Evolutionary conservation across 1,140 invertebrate species (phyloP), one percentile per base, ranked within the genome.

Genomic region (Tribolium madens): DNA sequence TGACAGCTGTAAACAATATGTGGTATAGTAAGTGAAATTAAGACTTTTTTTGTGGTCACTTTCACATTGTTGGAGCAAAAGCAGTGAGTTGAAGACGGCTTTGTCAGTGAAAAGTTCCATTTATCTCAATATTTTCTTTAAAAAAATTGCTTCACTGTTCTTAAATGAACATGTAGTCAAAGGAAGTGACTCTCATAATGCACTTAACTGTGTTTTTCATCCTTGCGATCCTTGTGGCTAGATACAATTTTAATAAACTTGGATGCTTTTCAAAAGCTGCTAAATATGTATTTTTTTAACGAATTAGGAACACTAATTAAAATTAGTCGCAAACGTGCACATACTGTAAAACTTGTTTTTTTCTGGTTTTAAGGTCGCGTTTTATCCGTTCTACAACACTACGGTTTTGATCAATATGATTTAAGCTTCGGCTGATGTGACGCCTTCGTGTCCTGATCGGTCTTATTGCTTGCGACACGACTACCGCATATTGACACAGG

Each of bases 401-500:
- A 60, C 3, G 26, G 31, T 31, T 46, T 4, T 72, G 70, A 72
- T 72, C 70, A 33, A 72, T 71, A 71, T 71, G 36, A 71, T 52
- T 72, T 50, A 52, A 72, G 47, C 50, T 21, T 33, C 46, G 18
- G 18, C 17, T 14, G 47, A 31, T 18, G 70, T 52, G 70, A 72
- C 47, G 46, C 70, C 21, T 10, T 52, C 46, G 47, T 33, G 26
- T 64, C 57, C 57, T 64, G 57, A 64, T 64, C 57, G 57, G 57
- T 64, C 52, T 57, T 64, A 64, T 64, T 64, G 57, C 57, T 13
- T 64, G 57, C 57, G 57, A 33, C 57, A 64, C n/a, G 26, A 64
- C 57, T 64, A 64, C 57, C 57, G 57, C 57, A 64, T 64, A 64
- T 64, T 64, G 57, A 64, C 57, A 64, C 57, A 64, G 57, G 57